phyloP scores from a whole-genome alignment of 2,113 vertebrate genomes.

The Eubucco bourcierii region DNA sequence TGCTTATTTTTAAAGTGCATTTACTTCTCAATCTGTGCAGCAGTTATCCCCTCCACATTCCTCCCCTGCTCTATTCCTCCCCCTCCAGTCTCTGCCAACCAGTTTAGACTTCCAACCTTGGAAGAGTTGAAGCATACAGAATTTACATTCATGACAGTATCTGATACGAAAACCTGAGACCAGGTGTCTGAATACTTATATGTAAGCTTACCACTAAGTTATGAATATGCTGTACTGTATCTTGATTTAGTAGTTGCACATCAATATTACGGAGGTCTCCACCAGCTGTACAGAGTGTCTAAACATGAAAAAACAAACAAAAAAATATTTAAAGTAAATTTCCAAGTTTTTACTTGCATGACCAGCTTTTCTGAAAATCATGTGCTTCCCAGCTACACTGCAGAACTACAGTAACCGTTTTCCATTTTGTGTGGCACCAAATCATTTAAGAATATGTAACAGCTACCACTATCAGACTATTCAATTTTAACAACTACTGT shows the following conservation, averaged over 20 bases:
- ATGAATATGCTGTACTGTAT: constrained; percentile 73
- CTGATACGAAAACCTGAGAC: neutral
- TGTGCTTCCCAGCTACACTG: neutral
- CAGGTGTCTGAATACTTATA: neutral
- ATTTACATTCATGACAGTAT: neutral
- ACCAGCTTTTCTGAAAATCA: neutral
- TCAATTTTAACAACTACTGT: neutral
- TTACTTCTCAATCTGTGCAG: neutral
- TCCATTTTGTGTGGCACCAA: neutral
- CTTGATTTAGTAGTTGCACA: constrained; percentile 65
- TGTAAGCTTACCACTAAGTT: constrained; percentile 69
- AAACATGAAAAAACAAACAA: neutral
- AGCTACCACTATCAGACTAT: neutral
- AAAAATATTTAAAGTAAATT: neutral
- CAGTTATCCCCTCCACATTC: neutral
- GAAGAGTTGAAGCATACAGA: neutral
- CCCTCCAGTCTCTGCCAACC: neutral
- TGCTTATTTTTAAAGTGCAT: neutral
- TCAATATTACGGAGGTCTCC: constrained; percentile 68
- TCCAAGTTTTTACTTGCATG: neutral
- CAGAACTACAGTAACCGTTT: neutral
- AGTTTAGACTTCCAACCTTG: neutral
- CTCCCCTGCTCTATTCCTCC: neutral
- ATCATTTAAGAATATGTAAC: neutral
- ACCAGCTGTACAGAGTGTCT: constrained; percentile 66